These are phyloP conservation scores for Eulithis prunata DNA, from an alignment of 2,888 invertebrate species.

Conservation along the genomic window DNA sequence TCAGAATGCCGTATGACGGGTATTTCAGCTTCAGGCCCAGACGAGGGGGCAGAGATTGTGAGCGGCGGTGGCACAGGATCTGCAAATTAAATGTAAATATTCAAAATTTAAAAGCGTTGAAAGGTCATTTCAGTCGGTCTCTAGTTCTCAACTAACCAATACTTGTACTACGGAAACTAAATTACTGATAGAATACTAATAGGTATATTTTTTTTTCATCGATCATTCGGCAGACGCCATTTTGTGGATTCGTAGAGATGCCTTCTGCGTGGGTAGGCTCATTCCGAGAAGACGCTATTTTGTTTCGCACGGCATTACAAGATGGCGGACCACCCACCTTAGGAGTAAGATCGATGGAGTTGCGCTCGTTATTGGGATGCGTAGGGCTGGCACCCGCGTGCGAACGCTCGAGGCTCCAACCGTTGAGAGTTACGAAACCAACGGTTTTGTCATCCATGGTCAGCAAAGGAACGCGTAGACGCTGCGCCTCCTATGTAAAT, in stretches of 20 bases:
- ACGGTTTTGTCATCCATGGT: constrained; percentile 87
- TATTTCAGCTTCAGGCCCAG: constrained; percentile 92
- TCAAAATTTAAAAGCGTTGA: too few species aligned
- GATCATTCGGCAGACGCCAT: too few species aligned
- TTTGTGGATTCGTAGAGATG: too few species aligned
- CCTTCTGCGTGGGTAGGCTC: too few species aligned
- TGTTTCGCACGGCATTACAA: neutral
- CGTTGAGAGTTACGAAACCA: constrained; percentile 93
- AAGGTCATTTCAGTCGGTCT: too few species aligned
- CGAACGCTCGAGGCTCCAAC: constrained; percentile 93
- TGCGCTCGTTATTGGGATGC: constrained; percentile 79
- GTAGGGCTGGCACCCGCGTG: constrained; percentile 88
- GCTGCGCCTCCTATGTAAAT: constrained; percentile 72
- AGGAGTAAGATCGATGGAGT: constrained; percentile 70
- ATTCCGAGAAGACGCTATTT: neutral
- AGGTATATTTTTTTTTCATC: too few species aligned
- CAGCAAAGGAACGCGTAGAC: constrained; percentile 85
- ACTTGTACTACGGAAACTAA: too few species aligned
- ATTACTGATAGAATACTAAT: too few species aligned
- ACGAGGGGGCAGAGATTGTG: constrained; percentile 93
- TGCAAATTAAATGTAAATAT: neutral
- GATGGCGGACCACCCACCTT: constrained; percentile 47
- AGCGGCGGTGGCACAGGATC: constrained; percentile 83
- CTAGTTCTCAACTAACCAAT: too few species aligned
- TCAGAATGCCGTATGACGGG: constrained; percentile 89